Evolutionary conservation across 2,888 invertebrate species (phyloP), one percentile per base, ranked within the genome.

Genomic region (Acanthosepion esculentum): DNA sequence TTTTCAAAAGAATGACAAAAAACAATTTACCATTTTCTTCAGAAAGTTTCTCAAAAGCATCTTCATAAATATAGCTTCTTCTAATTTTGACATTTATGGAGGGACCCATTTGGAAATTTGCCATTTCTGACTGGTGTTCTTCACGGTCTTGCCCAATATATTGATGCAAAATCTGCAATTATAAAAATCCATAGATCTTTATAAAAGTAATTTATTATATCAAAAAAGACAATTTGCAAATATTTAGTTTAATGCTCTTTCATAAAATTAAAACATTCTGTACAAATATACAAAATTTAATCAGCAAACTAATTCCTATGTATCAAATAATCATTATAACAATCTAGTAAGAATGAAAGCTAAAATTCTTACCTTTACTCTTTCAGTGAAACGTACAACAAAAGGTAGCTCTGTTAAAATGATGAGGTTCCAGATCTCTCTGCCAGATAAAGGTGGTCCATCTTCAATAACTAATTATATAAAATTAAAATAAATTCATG

Each of bases 31-130:
- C 99, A 98, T 99, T 99, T 96, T 98, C 98, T 5, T 98, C 98
- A 2, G 99, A 98, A 10, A 99, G 98, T 97, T 99, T 99, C 94
- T 99, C 99, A 97, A 99, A 99, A 0, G 99, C 99, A 97, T 99
- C 99, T 98, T 99, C 99, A 97, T 99, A 99, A n/a, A 99, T 98
- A 98, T 99, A 99, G 96, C 98, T 98, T 95, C 99, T 98, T 26
- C 98, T 96, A 41, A 98, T 97, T 95, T 96, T 96, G 29, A 97
- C 96, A 95, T 95, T 96, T 64, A 97, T 96, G 50, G 95, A 95
- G 2, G 98, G 98, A 0, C 98, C 98, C 96, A 96, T 95, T 96
- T 98, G 98, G 97, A 98, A 98, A 95, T 98, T 98, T 29, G 98
- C 98, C 96, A 98, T 97, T 96, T 98, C 98, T n/a, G 98, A 98